phyloP scores from a whole-genome alignment of 2,113 vertebrate species.

The Bungarus multicinctus region DNA sequence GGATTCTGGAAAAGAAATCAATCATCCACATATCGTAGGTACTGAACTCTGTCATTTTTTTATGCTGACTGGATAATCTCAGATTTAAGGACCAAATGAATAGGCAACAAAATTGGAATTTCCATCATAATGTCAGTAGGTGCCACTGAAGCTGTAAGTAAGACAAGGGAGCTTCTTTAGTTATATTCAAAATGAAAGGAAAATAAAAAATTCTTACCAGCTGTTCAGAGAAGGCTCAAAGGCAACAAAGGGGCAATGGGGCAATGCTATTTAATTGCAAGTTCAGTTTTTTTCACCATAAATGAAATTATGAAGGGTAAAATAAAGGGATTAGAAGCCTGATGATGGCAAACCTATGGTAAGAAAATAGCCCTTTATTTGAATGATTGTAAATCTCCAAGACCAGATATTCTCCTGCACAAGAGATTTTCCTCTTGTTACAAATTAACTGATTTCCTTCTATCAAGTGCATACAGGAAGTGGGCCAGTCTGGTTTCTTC shows the following conservation, averaged over 20 bases:
- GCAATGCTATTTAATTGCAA: background rate
- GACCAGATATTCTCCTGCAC: background rate
- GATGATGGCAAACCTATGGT: background rate
- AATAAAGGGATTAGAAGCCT: background rate
- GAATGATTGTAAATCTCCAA: background rate
- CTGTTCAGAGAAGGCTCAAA: background rate
- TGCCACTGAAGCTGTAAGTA: background rate
- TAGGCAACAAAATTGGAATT: background rate
- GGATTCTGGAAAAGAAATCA: conserved; percentile 60
- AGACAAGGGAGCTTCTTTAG: background rate
- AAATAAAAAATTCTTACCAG: background rate
- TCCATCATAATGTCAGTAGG: background rate
- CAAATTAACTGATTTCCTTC: background rate
- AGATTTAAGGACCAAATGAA: background rate
- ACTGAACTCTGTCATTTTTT: background rate
- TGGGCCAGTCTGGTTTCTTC: background rate
- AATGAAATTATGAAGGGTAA: background rate
- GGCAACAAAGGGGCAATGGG: background rate
- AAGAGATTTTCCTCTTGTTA: background rate
- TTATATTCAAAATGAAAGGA: background rate
- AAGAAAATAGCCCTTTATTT: background rate
- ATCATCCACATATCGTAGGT: conserved; percentile 73
- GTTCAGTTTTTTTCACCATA: background rate
- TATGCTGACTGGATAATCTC: background rate
- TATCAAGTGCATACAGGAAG: background rate